Evolutionary conservation across 2,888 invertebrate species (phyloP), one percentile per base, ranked within the genome.

Genomic region (Pycnomerus fuliginosus): DNA sequence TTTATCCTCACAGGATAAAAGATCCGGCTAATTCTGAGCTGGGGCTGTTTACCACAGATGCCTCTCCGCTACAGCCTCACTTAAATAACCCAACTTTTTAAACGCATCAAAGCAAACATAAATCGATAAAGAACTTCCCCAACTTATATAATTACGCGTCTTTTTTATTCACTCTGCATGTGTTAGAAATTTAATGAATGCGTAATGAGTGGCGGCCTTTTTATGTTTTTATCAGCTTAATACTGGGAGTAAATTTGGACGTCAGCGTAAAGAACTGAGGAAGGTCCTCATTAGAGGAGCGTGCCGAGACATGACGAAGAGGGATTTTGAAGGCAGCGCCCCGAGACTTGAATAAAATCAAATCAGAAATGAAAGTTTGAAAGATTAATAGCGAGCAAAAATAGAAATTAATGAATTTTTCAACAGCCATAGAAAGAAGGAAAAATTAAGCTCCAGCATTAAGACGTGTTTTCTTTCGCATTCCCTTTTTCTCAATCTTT

Each of bases 231-330:
- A n/a, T n/a, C n/a, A n/a, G n/a, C n/a, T n/a, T n/a, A n/a, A n/a
- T n/a, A n/a, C n/a, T n/a, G n/a, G n/a, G n/a, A n/a, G n/a, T n/a
- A n/a, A n/a, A n/a, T n/a, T n/a, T n/a, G 32, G 31, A 31, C 31
- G 31, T 38, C 20, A 24, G 25, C 8, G 16, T n/a, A 39, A 32
- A 13, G 38, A n/a, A n/a, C n/a, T n/a, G n/a, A n/a, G 34, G 22
- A 22, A 17, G 32, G 39, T 32, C 39, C 39, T 51, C 51, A 63
- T 64, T 64, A 61, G 57, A 55, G 58, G 52, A 60, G 58, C 69
- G 69, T 69, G 69, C 67, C 60, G 54, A 56, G 60, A 63, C 67
- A 67, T 65, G 54, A 53, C 59, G 58, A 61, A 49, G 48, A 55
- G 61, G 65, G 68, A 68, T 69, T 69, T n/a, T 64, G 51, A 48